Evolutionary conservation across 2,113 vertebrate species (phyloP), one percentile per base, ranked within the genome.

Genomic region (Ranitomeya variabilis): DNA sequence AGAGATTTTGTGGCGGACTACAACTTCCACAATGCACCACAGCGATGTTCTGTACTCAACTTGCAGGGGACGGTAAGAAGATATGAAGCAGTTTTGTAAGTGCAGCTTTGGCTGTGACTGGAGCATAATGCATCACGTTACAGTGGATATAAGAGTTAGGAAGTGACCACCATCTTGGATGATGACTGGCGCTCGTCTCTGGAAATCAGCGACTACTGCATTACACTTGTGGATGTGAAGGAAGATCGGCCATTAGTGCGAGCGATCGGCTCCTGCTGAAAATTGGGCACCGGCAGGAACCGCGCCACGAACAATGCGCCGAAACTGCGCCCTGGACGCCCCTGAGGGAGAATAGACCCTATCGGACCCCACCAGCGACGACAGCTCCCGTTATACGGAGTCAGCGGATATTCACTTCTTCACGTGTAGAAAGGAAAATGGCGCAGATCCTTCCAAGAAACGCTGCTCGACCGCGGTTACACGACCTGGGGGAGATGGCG

Each of bases 161-260:
- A 11, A 2, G 2, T 7, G 26, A 7, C 73, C 73, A 15, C 37
- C 37, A 26, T 31, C 67, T 31, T 74, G 71, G 37, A 45, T 45
- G 37, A 45, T 5, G 5, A 45, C 3, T 45, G 1, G 37, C 23
- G 51, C 82, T 7, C 15, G 11, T n/a, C 14, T 57, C 12, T 59
- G 23, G 57, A 74, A 74, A 73, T 74, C 54, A 71, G 69, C 23
- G 18, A 3, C 77, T 67, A 55, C 52, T 87, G 66, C 73, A 62
- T 87, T 81, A 57, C n/a, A 67, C 60, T 81, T 81, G 64, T 23
- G 57, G 82, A 81, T 81, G 16, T 7, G 23, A 31, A 71, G 64
- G 66, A 81, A 23, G 37, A 81, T 26, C 57, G 73, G 66, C 57
- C 55, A 87, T 87, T 82, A 57, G 71, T 51, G 23, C 66, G 45